These are phyloP conservation scores for Stomorhina lunata DNA, from an alignment of 2,888 invertebrate species.

Conservation along the genomic window DNA sequence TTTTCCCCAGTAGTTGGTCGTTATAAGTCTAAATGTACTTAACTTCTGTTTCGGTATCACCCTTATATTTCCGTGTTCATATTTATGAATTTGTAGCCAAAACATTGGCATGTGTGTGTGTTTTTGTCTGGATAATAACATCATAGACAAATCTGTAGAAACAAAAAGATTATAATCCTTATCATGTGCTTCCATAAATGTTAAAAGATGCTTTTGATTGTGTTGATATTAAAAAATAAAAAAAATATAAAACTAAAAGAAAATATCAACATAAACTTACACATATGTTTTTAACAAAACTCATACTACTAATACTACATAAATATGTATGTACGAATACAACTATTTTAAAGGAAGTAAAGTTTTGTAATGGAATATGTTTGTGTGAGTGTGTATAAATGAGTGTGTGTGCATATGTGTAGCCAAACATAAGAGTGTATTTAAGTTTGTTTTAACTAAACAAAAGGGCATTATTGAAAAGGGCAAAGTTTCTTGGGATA, in stretches of 20 bases:
- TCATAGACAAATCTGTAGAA: constrained; percentile 32
- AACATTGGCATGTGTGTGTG: constrained; percentile 13
- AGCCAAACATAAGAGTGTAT: no score
- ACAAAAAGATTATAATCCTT: constrained; percentile 50
- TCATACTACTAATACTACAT: neutral
- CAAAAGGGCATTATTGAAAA: constrained; percentile 40
- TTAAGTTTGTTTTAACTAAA: constrained; percentile 32
- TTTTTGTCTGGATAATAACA: no score
- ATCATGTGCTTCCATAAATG: constrained; percentile 56
- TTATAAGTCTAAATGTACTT: neutral
- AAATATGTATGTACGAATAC: neutral
- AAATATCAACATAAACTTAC: neutral
- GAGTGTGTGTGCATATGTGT: neutral
- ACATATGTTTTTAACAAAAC: constrained; percentile 4
- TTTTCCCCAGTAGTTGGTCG: no score
- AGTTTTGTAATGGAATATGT: no score
- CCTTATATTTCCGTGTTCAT: no score
- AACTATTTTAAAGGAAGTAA: no score
- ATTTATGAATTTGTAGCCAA: neutral
- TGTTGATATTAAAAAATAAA: constrained; percentile 23
- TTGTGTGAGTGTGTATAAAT: neutral
- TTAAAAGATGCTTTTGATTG: constrained; percentile 51
- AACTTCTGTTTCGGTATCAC: no score
- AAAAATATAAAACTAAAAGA: neutral
- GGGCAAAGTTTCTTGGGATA: constrained; percentile 54